Evolutionary conservation across 30 jellyfish, hydroid and myxozoan species (phyloP), one percentile per base, ranked within the genome.

Genomic region (Aurelia sp.): DNA sequence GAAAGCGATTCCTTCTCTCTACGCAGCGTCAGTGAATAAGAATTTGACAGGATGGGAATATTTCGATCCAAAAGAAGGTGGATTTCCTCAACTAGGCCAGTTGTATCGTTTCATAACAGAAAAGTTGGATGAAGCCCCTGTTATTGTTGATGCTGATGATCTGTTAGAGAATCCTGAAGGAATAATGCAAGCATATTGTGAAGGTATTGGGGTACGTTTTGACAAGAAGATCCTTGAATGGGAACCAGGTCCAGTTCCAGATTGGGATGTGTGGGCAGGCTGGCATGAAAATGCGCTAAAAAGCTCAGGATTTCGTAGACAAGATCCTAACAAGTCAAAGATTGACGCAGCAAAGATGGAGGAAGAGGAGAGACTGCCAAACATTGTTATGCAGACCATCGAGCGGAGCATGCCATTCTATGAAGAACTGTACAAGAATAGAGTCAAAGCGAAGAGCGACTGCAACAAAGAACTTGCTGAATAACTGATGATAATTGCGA

Each of bases 171-270:
- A 85, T 74, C 99, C 99, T 6, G 97, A 91, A 24, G 88, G 84
- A 24, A 90, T 81, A 31, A 89, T 95, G 98, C 91, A 82, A 50
- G 96, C 90, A 0, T 95, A 89, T 69, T 95, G 99, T 72, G 86
- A 83, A 27, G 97, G 82, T 16, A 80, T 82, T 24, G 97, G 97
- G 16, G 84, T 90, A 19, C 89, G 75, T 7, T 95, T 72, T 78
- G 89, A 95, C 63, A 90, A 84, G 80, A 80, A 88, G 78, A 95
- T 95, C 53, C 91, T 95, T 13, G 86, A 80, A 41, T 95, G 99
- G 99, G 97, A 95, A 76, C 95, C 99, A 7, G 97, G 97, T 16
- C 92, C 95, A 59, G 88, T 88, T 11, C 96, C 96, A 11, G 98
- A 88, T 66, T 93, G 98, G 98, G 91, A 83, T 72, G 96, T 76